A percentile compares a stretch with the other conserved stretches of the same genome.
phyloP scores from a whole-genome alignment of 2,113 vertebrate genomes.

The Stigmatopora nigra region DNA sequence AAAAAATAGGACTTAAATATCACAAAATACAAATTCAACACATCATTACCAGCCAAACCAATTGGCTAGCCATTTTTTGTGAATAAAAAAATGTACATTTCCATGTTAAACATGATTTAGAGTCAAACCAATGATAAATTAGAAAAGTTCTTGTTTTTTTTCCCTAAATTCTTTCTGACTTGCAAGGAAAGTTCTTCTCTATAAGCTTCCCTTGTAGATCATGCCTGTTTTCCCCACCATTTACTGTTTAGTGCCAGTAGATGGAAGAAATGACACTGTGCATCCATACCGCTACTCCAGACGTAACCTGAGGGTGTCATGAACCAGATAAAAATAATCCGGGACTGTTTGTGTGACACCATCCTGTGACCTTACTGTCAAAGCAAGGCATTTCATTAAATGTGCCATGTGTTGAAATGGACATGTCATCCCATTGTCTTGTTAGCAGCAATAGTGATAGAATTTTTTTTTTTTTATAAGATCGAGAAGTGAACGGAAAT shows the following conservation, averaged over 20 bases:
- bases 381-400: conserved; percentile 41
- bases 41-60: not conserved
- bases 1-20: no score
- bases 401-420: conserved; percentile 17
- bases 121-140: not conserved
- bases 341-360: conserved; percentile 7
- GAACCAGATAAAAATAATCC: conserved; percentile 13
- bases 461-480: not conserved
- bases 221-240: not conserved
- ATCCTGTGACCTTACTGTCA: conserved; percentile 32
- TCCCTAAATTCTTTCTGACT: not conserved
- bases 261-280: not conserved
- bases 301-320: conserved; percentile 1
- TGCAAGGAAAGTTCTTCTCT: not conserved
- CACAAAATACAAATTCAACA: no score
- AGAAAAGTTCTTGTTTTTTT: not conserved
- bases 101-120: not conserved
- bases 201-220: not conserved
- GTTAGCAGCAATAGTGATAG: not conserved
- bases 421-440: not conserved
- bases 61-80: not conserved
- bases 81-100: not conserved
- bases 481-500: not conserved
- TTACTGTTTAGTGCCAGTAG: not conserved
- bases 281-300: not conserved